Evolutionary conservation across 2,797 vertebrate genomes (phyloP), one percentile per base, ranked within the genome.

Genomic region (Enteromius viviparus): DNA sequence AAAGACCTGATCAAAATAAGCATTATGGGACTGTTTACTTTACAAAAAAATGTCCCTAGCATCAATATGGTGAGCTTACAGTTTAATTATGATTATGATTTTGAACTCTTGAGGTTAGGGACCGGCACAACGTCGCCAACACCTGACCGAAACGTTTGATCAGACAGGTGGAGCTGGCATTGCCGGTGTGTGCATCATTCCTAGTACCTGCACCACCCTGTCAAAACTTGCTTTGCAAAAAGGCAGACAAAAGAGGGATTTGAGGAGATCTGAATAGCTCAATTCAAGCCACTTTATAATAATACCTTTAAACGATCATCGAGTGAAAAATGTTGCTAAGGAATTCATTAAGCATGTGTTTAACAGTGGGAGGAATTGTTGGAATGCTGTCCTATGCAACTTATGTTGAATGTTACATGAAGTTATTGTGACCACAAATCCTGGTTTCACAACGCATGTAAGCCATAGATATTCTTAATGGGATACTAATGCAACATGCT

Each of bases 131-230:
- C 0, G 4, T 81, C 53, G n/a, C 42, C 58, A 76, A 82, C 72
- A 77, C 74, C 64, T 64, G 23, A 60, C 11, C 6, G 11, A 83
- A 83, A 37, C 1, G 42, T 78, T 83, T 77, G 75, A 78, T 78
- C 76, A 83, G 76, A 83, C 75, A 64, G 82, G 82, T 78, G 76
- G 55, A 83, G 82, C 82, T 83, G 82, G 66, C 75, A 78, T 47
- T 71, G 32, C 75, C 66, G 32, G 75, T 64, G 75, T 42, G 74
- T 78, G 75, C 55, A 78, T 83, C 82, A 83, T 45, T 64, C 53
- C n/a, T 62, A 53, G 55, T 70, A 78, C 82, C 66, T 37, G 26
- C 82, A 78, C 53, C 65, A 83, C 65, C 75, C 75, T n/a, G 82
- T 78, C 6, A 32, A 72, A 83, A 83, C 82, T 51, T 11, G 76